These are phyloP conservation scores for Halichondria panicea DNA, from an alignment of 37 sponge, comb jelly and placozoan species.

Conservation along the genomic window DNA sequence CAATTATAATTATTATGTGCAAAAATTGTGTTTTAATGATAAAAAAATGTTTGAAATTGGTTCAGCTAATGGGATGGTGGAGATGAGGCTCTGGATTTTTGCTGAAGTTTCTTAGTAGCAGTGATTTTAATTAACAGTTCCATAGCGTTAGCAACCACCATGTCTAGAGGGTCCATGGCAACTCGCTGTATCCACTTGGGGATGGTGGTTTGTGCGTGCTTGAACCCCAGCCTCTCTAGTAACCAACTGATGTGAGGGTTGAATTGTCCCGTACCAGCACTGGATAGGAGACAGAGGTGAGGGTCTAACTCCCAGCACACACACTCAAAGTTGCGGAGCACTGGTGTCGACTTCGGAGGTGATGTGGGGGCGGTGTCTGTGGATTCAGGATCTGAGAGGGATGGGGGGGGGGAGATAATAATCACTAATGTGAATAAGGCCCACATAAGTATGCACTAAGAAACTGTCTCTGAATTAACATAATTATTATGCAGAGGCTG, in stretches of 20 bases:
- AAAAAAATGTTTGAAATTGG: too few relatives aligned
- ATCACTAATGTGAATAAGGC: too few relatives aligned
- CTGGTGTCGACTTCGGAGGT: not conserved
- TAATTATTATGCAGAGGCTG: too few relatives aligned
- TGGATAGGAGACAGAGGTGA: conserved; percentile 68
- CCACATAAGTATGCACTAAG: too few relatives aligned
- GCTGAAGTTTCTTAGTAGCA: conserved; percentile 56
- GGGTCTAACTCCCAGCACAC: conserved; percentile 94
- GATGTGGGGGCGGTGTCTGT: not conserved
- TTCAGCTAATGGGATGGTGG: too few relatives aligned
- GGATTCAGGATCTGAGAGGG: not conserved
- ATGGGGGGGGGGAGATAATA: not conserved
- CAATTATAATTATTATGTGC: too few relatives aligned
- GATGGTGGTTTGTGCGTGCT: conserved; percentile 88
- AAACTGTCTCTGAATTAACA: too few relatives aligned
- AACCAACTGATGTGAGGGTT: conserved; percentile 93
- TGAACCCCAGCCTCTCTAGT: conserved; percentile 91
- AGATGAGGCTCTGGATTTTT: too few relatives aligned
- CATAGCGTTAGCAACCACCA: conserved; percentile 37
- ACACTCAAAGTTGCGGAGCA: conserved; percentile 55
- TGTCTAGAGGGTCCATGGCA: conserved; percentile 94
- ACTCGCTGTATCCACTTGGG: conserved; percentile 95
- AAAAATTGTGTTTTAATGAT: too few relatives aligned
- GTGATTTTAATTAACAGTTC: conserved; percentile 43
- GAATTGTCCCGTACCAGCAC: conserved; percentile 78